phyloP scores from a whole-genome alignment of 2,113 vertebrate genomes.

The Scomber japonicus region DNA sequence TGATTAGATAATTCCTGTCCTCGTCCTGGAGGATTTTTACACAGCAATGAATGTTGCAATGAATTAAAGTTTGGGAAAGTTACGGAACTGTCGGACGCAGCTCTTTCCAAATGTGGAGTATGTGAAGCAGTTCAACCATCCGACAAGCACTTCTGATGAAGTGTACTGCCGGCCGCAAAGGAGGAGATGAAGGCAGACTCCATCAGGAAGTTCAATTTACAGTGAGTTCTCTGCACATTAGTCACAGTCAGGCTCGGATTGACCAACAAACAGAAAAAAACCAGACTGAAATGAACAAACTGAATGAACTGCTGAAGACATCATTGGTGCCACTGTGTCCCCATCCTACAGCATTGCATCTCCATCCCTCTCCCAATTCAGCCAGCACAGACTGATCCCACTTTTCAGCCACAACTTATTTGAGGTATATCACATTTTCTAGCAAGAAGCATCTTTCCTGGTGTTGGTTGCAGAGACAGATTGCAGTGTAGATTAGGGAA shows the following conservation, averaged over 20 bases:
- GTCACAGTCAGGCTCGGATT: constrained; percentile 14
- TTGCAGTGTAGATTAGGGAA: not conserved
- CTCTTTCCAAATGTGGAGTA: too few species aligned
- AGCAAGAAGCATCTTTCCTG: not conserved
- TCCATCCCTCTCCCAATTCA: not conserved
- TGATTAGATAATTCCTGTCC: too few species aligned
- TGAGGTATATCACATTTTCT: not conserved
- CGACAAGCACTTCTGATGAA: too few species aligned
- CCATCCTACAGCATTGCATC: not conserved
- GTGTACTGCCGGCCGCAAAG: too few species aligned
- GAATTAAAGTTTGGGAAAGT: too few species aligned
- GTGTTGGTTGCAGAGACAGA: not conserved
- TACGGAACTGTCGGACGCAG: too few species aligned
- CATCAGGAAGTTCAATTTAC: too few species aligned
- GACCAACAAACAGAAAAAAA: not conserved
- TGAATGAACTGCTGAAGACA: not conserved
- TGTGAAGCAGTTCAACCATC: too few species aligned
- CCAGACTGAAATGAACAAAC: not conserved
- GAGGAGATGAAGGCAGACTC: too few species aligned
- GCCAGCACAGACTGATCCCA: not conserved
- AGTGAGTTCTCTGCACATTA: not conserved
- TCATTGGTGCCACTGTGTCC: not conserved
- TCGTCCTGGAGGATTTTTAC: too few species aligned
- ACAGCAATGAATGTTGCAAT: too few species aligned
- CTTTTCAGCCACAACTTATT: not conserved